Conservation (phyloP, 92 coral and sea anemone species). For the Ricordea florida region DNA sequence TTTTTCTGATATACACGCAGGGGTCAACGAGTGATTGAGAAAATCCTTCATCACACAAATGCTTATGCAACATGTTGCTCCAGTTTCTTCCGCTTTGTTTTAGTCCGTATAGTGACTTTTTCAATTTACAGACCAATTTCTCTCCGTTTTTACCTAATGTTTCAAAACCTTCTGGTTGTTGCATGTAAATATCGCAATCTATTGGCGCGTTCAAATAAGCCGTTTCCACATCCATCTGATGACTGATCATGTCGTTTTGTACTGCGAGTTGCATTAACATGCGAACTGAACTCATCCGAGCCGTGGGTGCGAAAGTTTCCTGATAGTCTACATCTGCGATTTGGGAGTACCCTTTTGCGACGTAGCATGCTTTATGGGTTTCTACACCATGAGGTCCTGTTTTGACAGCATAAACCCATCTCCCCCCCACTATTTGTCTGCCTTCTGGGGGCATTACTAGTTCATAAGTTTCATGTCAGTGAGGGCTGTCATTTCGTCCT, state of each 20-base stretch:
- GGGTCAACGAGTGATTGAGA: no score
- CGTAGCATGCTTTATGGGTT: slow-evolving; percentile 57
- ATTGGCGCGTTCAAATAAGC: slow-evolving; percentile 42
- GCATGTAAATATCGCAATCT: slow-evolving; percentile 43
- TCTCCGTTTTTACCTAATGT: slow-evolving; percentile 27
- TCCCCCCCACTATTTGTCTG: slow-evolving; percentile 57
- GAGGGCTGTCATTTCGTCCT: slow-evolving; percentile 38
- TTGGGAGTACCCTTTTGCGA: slow-evolving; percentile 27
- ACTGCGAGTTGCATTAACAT: slow-evolving; percentile 47
- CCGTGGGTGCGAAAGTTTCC: slow-evolving; percentile 43
- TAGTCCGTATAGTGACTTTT: slow-evolving; percentile 59
- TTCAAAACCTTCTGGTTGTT: slow-evolving; percentile 56
- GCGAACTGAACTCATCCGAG: slow-evolving; percentile 49
- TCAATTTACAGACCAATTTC: slow-evolving; percentile 50
- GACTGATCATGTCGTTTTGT: slow-evolving; percentile 9
- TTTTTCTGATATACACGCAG: no score
- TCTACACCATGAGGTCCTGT: slow-evolving; percentile 29
- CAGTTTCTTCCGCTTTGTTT: no score
- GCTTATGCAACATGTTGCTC: no score
- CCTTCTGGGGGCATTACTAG: slow-evolving; percentile 32
- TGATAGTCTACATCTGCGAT: no score
- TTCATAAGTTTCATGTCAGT: slow-evolving; percentile 32
- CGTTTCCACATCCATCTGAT: slow-evolving; percentile 56
- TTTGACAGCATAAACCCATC: slow-evolving; percentile 55
- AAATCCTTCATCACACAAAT: no score